phyloP scores from a whole-genome alignment of 37 sponge, comb jelly and placozoan genomes.

The Lycopodina hypogea region DNA sequence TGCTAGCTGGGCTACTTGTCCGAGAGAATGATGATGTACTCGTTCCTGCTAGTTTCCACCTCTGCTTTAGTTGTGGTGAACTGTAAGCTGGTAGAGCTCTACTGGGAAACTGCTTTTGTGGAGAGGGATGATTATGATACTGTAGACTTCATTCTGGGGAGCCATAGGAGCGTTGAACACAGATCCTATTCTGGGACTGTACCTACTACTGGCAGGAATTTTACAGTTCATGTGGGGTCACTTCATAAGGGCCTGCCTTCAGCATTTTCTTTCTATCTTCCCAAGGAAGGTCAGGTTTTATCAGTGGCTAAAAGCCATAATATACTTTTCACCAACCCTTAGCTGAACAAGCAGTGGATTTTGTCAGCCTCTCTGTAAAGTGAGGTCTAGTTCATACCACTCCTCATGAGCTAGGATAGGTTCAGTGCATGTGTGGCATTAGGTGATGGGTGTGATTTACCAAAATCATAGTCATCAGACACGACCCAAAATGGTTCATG shows the following conservation, averaged over 20 bases:
- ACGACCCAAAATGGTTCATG: too few species aligned
- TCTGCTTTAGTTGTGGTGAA: too few species aligned
- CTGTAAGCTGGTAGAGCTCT: too few species aligned
- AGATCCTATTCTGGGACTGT: constrained; percentile 10
- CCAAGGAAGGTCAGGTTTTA: constrained; percentile 28
- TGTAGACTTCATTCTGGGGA: background rate
- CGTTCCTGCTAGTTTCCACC: too few species aligned
- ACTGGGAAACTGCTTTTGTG: background rate
- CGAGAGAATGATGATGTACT: too few species aligned
- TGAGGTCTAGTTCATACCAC: too few species aligned
- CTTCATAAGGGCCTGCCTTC: constrained; percentile 17
- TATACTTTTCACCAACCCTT: too few species aligned
- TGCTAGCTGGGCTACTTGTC: too few species aligned
- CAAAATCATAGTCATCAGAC: background rate
- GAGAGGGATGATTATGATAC: constrained; percentile 17
- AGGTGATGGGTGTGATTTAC: background rate
- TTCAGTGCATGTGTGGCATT: too few species aligned
- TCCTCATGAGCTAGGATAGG: too few species aligned
- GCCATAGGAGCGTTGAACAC: background rate
- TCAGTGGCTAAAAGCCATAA: background rate
- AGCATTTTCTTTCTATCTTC: constrained; percentile 33
- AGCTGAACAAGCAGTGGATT: too few species aligned
- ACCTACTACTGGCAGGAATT: constrained; percentile 14
- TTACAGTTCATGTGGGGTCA: constrained; percentile 40
- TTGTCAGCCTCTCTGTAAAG: too few species aligned